These are phyloP conservation scores for Chironex yamaguchii DNA, from an alignment of 30 jellyfish, hydroid and myxozoan genomes.

Conservation along the genomic window DNA sequence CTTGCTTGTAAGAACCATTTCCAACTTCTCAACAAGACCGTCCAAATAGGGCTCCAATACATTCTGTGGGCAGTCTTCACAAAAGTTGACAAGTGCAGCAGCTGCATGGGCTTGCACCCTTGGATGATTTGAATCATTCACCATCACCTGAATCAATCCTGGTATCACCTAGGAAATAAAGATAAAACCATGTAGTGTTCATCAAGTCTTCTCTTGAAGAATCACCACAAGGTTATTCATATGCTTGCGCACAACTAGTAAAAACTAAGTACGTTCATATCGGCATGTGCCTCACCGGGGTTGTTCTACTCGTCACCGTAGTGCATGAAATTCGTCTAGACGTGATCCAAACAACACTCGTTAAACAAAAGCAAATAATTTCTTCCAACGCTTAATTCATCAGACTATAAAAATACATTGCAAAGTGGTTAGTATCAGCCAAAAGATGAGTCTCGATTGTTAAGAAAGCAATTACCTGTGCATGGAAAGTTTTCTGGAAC, in stretches of 20 bases:
- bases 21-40: slow-evolving; percentile 88
- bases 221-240: too few species aligned
- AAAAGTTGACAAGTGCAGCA: slow-evolving; percentile 98
- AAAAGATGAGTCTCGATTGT: too few species aligned
- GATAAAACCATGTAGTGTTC: neutral
- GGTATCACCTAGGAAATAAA: slow-evolving; percentile 56
- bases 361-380: too few species aligned
- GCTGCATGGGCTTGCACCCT: slow-evolving; percentile 99
- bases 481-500: slow-evolving; percentile 91
- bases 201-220: neutral
- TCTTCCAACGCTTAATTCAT: too few species aligned
- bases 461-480: slow-evolving; percentile 71
- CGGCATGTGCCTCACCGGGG: too few species aligned
- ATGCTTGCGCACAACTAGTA: too few species aligned
- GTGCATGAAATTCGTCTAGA: too few species aligned
- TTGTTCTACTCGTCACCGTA: too few species aligned
- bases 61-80: slow-evolving; percentile 96
- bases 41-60: slow-evolving; percentile 97
- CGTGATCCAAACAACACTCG: too few species aligned
- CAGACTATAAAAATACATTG: too few species aligned
- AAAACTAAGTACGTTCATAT: too few species aligned
- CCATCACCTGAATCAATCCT: slow-evolving; percentile 84
- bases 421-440: too few species aligned
- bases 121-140: slow-evolving; percentile 85
- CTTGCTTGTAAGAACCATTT: slow-evolving; percentile 83